phyloP scores from a whole-genome alignment of 2,113 vertebrate genomes.

The Lophius piscatorius region DNA sequence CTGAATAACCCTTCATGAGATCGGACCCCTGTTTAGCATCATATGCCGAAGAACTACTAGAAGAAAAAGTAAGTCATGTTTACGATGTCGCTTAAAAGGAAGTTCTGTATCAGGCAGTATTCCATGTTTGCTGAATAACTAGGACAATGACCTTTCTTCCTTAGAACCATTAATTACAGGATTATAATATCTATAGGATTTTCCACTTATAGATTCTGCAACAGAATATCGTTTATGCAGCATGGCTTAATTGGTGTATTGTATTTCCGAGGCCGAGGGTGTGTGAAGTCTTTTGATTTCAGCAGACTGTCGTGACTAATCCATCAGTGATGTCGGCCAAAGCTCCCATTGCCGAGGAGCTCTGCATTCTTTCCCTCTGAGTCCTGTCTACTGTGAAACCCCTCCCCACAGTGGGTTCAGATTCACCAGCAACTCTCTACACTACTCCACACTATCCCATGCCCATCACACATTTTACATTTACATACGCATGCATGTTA shows the following conservation, averaged over 20 bases:
- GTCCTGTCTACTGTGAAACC: constrained; percentile 31
- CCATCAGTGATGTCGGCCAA: constrained; percentile 54
- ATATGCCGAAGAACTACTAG: constrained; percentile 1
- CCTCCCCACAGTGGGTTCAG: constrained; percentile 37
- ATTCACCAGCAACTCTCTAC: constrained; percentile 27
- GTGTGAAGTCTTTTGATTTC: constrained; percentile 44
- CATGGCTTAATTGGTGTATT: constrained; percentile 4
- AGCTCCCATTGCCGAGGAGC: constrained; percentile 57
- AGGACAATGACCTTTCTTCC: neutral
- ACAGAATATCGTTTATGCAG: neutral
- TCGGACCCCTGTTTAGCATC: constrained; percentile 28
- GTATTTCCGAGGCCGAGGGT: constrained; percentile 24
- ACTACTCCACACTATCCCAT: neutral
- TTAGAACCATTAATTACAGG: neutral
- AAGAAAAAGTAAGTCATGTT: constrained; percentile 1
- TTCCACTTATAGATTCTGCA: neutral
- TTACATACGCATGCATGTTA: neutral
- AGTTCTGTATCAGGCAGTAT: neutral
- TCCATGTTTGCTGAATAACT: constrained; percentile 6
- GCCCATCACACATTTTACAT: neutral
- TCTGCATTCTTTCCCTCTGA: constrained; percentile 74
- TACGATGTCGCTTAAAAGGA: neutral
- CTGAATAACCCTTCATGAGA: constrained; percentile 42
- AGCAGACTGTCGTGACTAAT: constrained; percentile 58
- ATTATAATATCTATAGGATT: neutral